phyloP scores from a whole-genome alignment of 2,888 invertebrate species.

The Brenthis ino region DNA sequence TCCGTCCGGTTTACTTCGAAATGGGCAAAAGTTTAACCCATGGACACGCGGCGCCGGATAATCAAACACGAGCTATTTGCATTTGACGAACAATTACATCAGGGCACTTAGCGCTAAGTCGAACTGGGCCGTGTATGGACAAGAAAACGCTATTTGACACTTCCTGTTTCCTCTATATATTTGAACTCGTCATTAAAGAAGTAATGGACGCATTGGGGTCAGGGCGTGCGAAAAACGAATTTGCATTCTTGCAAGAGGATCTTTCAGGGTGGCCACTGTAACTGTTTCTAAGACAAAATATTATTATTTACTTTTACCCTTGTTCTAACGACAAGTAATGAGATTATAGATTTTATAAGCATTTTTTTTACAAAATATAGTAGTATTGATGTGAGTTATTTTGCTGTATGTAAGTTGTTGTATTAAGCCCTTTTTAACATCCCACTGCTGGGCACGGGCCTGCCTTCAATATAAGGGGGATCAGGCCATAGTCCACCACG shows the following conservation, averaged over 20 bases:
- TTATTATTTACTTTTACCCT: not conserved
- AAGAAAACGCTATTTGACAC: slow-evolving; percentile 79
- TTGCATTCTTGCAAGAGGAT: slow-evolving; percentile 34
- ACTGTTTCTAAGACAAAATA: slow-evolving; percentile 6
- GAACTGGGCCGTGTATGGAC: slow-evolving; percentile 77
- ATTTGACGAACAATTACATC: slow-evolving; percentile 76
- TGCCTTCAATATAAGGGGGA: too few species aligned
- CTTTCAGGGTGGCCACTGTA: slow-evolving; percentile 1
- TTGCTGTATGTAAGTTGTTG: too few species aligned
- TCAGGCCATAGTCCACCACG: too few species aligned
- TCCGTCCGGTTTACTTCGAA: slow-evolving; percentile 51
- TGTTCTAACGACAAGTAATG: not conserved
- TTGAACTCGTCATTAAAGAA: slow-evolving; percentile 53
- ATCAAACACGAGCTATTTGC: slow-evolving; percentile 69
- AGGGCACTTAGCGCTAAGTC: slow-evolving; percentile 72
- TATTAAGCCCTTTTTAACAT: too few species aligned
- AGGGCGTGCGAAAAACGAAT: slow-evolving; percentile 56
- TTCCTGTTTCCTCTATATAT: slow-evolving; percentile 77
- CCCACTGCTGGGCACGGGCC: too few species aligned
- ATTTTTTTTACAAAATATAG: too few species aligned
- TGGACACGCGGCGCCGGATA: slow-evolving; percentile 42
- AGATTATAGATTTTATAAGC: not conserved
- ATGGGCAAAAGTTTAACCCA: slow-evolving; percentile 47
- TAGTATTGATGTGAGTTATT: too few species aligned
- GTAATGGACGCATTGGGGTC: slow-evolving; percentile 52